A percentile compares a stretch with the other conserved stretches of the same genome.
These are phyloP conservation scores for Epizoanthus fatuus DNA, from an alignment of 92 coral and sea anemone genomes.

Conservation along the genomic window DNA sequence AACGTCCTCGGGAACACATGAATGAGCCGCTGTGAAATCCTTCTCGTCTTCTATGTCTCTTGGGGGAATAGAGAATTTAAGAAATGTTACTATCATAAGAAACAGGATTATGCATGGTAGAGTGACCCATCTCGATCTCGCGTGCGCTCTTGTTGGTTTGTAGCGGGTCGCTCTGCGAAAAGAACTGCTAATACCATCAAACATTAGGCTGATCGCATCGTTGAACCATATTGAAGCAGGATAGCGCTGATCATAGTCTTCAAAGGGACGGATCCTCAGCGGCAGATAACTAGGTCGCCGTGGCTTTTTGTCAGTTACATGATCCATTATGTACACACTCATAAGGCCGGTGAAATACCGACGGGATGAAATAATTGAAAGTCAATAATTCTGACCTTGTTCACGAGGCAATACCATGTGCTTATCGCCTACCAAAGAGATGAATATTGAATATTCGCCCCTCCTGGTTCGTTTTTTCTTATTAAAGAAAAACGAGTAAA, in stretches of 20 bases:
- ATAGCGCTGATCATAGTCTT: slow-evolving; percentile 8
- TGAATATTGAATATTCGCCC: too few species aligned
- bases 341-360: not conserved
- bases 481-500: too few species aligned
- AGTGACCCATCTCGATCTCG: slow-evolving; percentile 17
- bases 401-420: too few species aligned
- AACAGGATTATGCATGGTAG: slow-evolving; percentile 2
- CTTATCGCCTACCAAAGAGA: too few species aligned
- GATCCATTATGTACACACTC: not conserved
- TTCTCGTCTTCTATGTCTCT: not conserved
- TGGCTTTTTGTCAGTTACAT: slow-evolving; percentile 8
- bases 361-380: not conserved
- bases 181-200: not conserved
- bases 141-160: slow-evolving; percentile 3
- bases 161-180: not conserved
- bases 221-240: slow-evolving; percentile 29
- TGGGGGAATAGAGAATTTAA: not conserved
- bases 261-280: not conserved
- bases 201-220: slow-evolving; percentile 9
- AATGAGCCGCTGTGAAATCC: not conserved
- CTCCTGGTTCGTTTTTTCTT: too few species aligned
- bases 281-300: slow-evolving; percentile 35
- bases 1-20: slow-evolving; percentile 32
- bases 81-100: not conserved
- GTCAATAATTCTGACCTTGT: not conserved